Conservation (phyloP, 2,113 vertebrate genomes). For the Oreochromis aureus region DNA sequence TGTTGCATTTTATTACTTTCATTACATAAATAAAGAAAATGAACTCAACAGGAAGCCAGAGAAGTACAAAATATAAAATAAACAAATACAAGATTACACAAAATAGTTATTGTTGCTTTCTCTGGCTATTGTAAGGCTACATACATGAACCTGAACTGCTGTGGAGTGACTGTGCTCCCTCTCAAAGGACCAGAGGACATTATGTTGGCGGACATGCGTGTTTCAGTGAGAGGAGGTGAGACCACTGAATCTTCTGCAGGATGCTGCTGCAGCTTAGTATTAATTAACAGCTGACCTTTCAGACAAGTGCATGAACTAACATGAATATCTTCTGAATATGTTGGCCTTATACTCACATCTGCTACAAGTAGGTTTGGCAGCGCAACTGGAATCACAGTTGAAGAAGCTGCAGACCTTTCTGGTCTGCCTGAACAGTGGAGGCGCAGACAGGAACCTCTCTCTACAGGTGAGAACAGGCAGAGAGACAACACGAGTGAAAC, state of each 20-base stretch:
- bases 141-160: not conserved
- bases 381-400: constrained; percentile 73
- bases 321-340: not conserved
- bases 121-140: not conserved
- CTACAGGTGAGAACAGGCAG: not conserved
- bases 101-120: not conserved
- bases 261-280: not conserved
- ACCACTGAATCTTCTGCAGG: not conserved
- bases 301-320: not conserved
- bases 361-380: constrained; percentile 72
- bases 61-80: not conserved
- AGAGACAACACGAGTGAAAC: not conserved
- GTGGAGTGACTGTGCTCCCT: not conserved
- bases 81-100: not conserved
- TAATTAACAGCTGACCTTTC: not conserved
- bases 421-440: constrained; percentile 83
- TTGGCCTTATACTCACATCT: constrained; percentile 74
- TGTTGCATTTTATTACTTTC: not conserved
- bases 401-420: constrained; percentile 88
- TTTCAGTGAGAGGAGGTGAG: not conserved
- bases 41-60: not conserved
- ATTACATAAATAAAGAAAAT: not conserved
- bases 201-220: not conserved
- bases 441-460: constrained; percentile 85
- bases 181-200: not conserved